Percentiles rank a stretch among this genome's conserved stretches.
Conservation (phyloP, 2,888 invertebrate species). For the Rhorus exstirpatorius region DNA sequence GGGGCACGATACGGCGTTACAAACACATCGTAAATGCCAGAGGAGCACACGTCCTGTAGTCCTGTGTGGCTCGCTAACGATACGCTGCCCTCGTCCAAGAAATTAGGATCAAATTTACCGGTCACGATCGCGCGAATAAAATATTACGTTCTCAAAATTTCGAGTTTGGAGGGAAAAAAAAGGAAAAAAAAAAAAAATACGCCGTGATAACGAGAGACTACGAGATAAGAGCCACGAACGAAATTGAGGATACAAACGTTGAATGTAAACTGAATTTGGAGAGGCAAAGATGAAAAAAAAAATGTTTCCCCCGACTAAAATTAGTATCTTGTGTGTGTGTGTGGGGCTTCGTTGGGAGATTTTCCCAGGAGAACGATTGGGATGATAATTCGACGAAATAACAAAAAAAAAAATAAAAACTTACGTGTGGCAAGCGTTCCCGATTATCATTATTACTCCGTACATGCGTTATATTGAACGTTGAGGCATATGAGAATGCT, state of each 20-base stretch:
- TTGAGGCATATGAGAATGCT: constrained; percentile 74
- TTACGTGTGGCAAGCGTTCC: constrained; percentile 80
- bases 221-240: constrained; percentile 20
- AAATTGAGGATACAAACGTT: constrained; percentile 37
- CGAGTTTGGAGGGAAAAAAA: too few relatives aligned
- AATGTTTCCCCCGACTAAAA: constrained; percentile 78
- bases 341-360: constrained; percentile 51
- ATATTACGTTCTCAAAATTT: constrained; percentile 5
- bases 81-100: constrained; percentile 14
- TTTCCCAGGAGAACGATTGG: constrained; percentile 25
- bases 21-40: too few relatives aligned
- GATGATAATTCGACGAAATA: constrained; percentile 12
- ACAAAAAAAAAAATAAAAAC: constrained; percentile 70
- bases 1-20: not conserved
- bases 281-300: constrained; percentile 69
- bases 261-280: constrained; percentile 75
- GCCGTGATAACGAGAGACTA: constrained; percentile 17
- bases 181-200: too few relatives aligned
- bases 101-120: constrained; percentile 43
- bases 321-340: constrained; percentile 74
- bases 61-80: constrained; percentile 1
- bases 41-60: not conserved
- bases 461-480: constrained; percentile 71
- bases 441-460: constrained; percentile 80
- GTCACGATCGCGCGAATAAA: constrained; percentile 21